phyloP scores from a whole-genome alignment of 2,797 vertebrate genomes.

The Megaceryle alcyon region DNA sequence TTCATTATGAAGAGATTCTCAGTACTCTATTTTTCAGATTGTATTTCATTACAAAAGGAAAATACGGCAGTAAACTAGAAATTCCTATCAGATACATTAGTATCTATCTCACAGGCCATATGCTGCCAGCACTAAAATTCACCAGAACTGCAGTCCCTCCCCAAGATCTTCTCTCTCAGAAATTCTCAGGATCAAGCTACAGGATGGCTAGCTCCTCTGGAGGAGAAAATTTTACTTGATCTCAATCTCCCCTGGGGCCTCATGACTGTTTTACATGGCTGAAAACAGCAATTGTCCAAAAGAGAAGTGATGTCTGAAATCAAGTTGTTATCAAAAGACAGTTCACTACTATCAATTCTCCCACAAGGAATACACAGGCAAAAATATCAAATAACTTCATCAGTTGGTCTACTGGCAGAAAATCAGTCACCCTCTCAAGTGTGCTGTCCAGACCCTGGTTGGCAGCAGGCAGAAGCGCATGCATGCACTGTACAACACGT shows the following conservation, averaged over 20 bases:
- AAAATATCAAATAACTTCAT: background rate
- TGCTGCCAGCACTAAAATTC: background rate
- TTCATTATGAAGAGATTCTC: background rate
- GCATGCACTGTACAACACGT: background rate
- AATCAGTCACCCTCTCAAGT: background rate
- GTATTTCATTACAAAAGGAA: background rate
- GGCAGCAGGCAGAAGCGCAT: constrained; percentile 35
- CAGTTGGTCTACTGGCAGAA: constrained; percentile 53
- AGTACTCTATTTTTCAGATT: background rate
- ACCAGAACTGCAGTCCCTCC: background rate
- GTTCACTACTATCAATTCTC: background rate
- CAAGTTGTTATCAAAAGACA: background rate
- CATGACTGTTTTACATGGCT: background rate
- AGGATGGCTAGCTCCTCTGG: background rate
- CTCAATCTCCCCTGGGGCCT: background rate
- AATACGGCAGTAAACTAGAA: background rate
- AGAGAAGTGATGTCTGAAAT: background rate
- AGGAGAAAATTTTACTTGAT: background rate
- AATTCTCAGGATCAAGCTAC: background rate
- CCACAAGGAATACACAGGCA: background rate
- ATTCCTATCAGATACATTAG: background rate
- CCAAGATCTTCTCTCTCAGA: background rate
- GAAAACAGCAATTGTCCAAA: background rate
- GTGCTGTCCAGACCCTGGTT: background rate
- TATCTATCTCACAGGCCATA: background rate